Evolutionary conservation across 2,888 invertebrate species (phyloP).

Genomic region (Stictocephala bisonia): DNA sequence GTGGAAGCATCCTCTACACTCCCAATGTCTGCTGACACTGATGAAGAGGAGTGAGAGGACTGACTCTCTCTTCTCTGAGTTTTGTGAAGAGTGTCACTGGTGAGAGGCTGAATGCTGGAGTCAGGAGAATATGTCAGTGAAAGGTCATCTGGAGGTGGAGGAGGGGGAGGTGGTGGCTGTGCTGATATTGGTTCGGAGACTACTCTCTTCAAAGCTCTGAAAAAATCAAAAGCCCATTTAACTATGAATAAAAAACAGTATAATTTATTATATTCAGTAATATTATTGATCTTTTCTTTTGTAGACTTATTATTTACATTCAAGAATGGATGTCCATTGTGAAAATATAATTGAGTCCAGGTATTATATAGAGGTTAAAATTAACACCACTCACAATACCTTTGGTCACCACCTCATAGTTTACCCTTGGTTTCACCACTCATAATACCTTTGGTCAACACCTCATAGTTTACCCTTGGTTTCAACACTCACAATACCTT

Average conservation of each 20-base stretch:
- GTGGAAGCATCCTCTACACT: constrained; percentile 14
- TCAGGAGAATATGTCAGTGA: constrained; percentile 41
- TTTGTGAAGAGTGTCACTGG: not conserved
- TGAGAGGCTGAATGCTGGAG: not conserved
- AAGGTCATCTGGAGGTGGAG: constrained; percentile 70
- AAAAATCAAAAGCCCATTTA: constrained; percentile 26
- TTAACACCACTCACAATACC: too few relatives aligned
- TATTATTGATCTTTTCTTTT: not conserved
- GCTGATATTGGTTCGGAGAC: constrained; percentile 70
- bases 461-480: too few relatives aligned
- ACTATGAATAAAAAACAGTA: not conserved
- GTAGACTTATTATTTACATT: too few relatives aligned
- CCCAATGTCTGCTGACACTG: constrained; percentile 20
- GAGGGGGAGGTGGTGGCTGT: constrained; percentile 74
- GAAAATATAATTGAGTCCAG: too few relatives aligned
- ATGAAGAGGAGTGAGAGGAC: not conserved
- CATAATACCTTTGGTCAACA: too few relatives aligned
- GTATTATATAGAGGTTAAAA: too few relatives aligned
- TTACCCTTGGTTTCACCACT: too few relatives aligned
- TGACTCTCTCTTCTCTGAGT: constrained; percentile 17
- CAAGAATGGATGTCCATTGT: too few relatives aligned
- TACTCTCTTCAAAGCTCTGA: constrained; percentile 68
- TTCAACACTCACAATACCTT: too few relatives aligned
- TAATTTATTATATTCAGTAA: not conserved
- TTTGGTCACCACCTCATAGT: too few relatives aligned